phyloP scores from a whole-genome alignment of 2,797 vertebrate species.

The Steatocranus sp. region DNA sequence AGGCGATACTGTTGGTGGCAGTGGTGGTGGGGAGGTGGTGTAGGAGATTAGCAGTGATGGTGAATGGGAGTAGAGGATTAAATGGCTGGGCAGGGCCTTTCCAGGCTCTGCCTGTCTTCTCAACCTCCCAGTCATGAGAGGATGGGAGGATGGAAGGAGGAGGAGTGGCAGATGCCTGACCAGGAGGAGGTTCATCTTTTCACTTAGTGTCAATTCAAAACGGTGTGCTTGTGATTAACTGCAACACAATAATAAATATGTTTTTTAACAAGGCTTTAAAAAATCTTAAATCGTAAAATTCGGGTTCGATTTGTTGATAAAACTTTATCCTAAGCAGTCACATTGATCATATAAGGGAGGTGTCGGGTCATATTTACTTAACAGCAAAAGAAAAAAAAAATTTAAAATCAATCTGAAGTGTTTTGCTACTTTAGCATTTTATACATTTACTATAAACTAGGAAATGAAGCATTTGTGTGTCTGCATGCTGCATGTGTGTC shows the following conservation, averaged over 20 bases:
- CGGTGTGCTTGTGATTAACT: neutral
- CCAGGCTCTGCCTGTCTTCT: constrained; percentile 62
- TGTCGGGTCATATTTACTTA: neutral
- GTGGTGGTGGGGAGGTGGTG: constrained; percentile 47
- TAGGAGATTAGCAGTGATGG: constrained; percentile 94
- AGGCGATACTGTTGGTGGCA: constrained; percentile 56
- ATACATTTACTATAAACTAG: constrained; percentile 70
- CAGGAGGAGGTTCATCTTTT: constrained; percentile 63
- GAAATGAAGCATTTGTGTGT: constrained; percentile 67
- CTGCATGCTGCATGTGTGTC: constrained; percentile 11
- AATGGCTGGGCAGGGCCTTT: constrained; percentile 72
- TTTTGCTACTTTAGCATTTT: constrained; percentile 79
- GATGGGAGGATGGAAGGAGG: constrained; percentile 53
- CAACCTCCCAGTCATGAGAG: constrained; percentile 51
- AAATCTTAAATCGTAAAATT: neutral
- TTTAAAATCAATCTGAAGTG: neutral
- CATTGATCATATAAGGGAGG: neutral
- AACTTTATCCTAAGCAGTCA: neutral
- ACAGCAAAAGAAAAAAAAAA: fast-evolving
- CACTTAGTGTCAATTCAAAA: constrained; percentile 18
- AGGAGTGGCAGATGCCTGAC: constrained; percentile 60
- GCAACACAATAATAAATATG: neutral
- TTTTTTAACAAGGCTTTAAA: neutral
- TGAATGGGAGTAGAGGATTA: constrained; percentile 97
- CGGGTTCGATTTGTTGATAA: neutral